phyloP scores from a whole-genome alignment of 2,113 vertebrate species.

The Pseudorasbora parva region DNA sequence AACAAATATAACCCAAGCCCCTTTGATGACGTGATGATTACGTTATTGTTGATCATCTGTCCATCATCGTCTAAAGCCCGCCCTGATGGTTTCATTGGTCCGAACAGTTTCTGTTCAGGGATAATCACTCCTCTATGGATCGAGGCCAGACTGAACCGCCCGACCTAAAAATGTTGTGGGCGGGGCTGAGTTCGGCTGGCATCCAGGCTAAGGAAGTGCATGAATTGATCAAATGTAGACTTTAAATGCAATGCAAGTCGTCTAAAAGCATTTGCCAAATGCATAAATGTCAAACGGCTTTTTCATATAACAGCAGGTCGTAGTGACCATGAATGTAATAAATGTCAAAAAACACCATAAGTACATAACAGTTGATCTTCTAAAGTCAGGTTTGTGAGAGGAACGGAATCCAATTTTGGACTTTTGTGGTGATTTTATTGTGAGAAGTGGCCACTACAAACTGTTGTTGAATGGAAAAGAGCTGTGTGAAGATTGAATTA shows the following conservation, averaged over 20 bases:
- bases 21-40: too few relatives aligned
- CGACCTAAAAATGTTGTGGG: too few relatives aligned
- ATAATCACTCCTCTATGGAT: too few relatives aligned
- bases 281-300: not conserved
- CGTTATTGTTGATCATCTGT: too few relatives aligned
- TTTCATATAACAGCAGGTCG: not conserved
- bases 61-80: too few relatives aligned
- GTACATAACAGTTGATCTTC: too few relatives aligned
- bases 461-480: not conserved
- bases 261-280: not conserved
- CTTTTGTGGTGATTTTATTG: not conserved
- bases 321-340: not conserved
- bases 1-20: too few relatives aligned
- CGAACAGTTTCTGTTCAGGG: too few relatives aligned
- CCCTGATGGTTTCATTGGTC: too few relatives aligned
- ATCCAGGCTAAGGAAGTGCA: too few relatives aligned
- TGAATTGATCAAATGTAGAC: not conserved
- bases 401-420: not conserved
- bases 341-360: not conserved
- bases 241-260: not conserved
- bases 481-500: not conserved
- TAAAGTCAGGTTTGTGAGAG: not conserved
- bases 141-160: too few relatives aligned
- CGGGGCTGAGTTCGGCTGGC: too few relatives aligned
- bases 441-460: not conserved